A percentile compares a stretch with the other conserved stretches of the same genome.
Conservation (phyloP, 2,113 vertebrate genomes). For the Aythya baeri region DNA sequence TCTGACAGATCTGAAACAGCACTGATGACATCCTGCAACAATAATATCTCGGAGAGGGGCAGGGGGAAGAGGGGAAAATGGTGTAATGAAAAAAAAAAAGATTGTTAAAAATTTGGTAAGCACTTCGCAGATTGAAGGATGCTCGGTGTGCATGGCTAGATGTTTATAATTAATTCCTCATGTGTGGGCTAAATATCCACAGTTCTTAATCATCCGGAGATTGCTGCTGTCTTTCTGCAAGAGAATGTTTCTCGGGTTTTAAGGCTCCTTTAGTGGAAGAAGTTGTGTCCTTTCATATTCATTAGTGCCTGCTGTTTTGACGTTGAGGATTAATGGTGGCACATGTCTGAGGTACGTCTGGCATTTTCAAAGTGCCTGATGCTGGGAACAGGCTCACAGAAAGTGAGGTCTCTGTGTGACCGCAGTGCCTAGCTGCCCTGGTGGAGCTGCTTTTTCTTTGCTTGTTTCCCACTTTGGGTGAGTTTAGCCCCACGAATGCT, state of each 20-base stretch:
- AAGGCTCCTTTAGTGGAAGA: not conserved
- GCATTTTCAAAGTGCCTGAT: not conserved
- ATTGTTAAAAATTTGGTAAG: slow-evolving; percentile 26
- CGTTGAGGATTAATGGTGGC: not conserved
- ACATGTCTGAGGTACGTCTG: not conserved
- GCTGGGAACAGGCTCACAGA: not conserved
- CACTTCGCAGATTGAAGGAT: not conserved
- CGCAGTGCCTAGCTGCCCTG: not conserved
- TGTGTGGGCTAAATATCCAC: not conserved
- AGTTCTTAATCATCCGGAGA: not conserved
- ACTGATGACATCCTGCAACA: slow-evolving; percentile 55
- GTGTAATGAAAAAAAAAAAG: slow-evolving; percentile 60
- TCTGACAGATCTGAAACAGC: slow-evolving; percentile 78
- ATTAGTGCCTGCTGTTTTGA: not conserved
- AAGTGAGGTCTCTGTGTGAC: not conserved
- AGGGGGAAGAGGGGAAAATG: not conserved
- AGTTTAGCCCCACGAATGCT: not conserved
- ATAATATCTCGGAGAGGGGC: slow-evolving; percentile 2
- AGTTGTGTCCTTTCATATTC: not conserved
- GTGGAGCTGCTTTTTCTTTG: not conserved
- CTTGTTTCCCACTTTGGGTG: not conserved
- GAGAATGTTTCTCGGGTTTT: not conserved
- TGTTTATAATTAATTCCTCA: not conserved
- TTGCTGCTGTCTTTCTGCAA: not conserved
- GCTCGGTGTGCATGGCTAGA: not conserved